These are phyloP conservation scores for Acridotheres tristis DNA, from an alignment of 2,797 vertebrate species.

Conservation along the genomic window DNA sequence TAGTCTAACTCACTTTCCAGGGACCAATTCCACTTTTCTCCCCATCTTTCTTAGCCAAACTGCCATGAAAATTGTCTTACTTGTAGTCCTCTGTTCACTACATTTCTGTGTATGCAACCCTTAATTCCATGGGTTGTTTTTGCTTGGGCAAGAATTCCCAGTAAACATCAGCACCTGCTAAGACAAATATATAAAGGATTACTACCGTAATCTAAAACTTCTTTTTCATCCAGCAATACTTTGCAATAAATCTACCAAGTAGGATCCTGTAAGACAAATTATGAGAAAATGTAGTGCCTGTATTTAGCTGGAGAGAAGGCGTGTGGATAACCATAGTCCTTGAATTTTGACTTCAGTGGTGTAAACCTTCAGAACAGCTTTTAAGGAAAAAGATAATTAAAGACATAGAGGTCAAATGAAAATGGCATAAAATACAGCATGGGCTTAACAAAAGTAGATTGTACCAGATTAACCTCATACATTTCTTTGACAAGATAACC, in stretches of 20 bases:
- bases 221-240: not conserved
- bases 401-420: constrained; percentile 24
- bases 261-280: not conserved
- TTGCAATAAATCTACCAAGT: not conserved
- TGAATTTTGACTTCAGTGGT: constrained; percentile 10
- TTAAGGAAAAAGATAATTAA: constrained; percentile 38
- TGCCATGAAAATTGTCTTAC: not conserved
- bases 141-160: not conserved
- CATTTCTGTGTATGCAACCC: not conserved
- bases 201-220: not conserved
- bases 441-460: constrained; percentile 45
- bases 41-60: not conserved
- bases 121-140: not conserved
- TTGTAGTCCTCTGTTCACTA: not conserved
- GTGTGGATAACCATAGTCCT: not conserved
- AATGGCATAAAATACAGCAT: constrained; percentile 27
- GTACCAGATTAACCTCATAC: constrained; percentile 44
- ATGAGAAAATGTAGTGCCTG: not conserved
- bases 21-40: not conserved
- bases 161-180: not conserved
- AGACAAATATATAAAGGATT: not conserved
- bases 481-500: constrained; percentile 51
- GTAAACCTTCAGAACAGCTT: constrained; percentile 18
- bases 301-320: not conserved
- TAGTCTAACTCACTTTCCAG: not conserved